A percentile compares a stretch with the other conserved stretches of the same genome.
phyloP scores from a whole-genome alignment of 2,888 invertebrate species.

The Meliscaeva auricollis region DNA sequence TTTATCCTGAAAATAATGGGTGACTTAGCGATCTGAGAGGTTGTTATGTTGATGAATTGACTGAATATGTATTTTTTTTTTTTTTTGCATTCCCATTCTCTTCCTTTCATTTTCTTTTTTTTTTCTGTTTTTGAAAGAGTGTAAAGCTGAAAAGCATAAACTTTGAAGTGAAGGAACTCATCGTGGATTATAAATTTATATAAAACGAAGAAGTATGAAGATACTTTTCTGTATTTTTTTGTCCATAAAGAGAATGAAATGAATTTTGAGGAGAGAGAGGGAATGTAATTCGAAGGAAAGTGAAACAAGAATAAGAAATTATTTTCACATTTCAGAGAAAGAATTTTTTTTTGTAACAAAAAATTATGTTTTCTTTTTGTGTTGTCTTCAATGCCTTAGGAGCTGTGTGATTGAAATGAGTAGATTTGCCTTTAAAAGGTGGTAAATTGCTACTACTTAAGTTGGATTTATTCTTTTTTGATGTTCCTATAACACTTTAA shows the following conservation, averaged over 20 bases:
- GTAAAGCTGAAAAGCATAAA: conserved; percentile 44
- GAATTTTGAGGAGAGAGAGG: no score
- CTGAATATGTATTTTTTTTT: conserved; percentile 33
- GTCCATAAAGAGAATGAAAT: no score
- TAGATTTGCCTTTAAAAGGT: no score
- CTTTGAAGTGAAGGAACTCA: conserved; percentile 49
- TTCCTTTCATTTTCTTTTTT: background rate
- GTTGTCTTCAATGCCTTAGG: background rate
- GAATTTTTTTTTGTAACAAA: background rate
- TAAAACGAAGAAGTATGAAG: background rate
- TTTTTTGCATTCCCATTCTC: background rate
- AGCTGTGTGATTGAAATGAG: background rate
- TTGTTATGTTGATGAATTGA: conserved; percentile 73
- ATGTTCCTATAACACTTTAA: no score
- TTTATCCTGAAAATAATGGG: conserved; percentile 65
- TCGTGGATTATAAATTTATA: conserved; percentile 50
- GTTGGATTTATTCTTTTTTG: no score
- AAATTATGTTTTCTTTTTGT: background rate
- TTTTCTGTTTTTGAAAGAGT: conserved; percentile 11
- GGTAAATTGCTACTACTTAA: no score
- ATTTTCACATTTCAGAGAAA: background rate
- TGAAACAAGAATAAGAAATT: background rate
- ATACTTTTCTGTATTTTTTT: background rate
- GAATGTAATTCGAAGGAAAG: no score
- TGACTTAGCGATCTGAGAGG: conserved; percentile 68